These are phyloP conservation scores for Cyclophora punctaria DNA, from an alignment of 2,888 invertebrate genomes.

Conservation along the genomic window DNA sequence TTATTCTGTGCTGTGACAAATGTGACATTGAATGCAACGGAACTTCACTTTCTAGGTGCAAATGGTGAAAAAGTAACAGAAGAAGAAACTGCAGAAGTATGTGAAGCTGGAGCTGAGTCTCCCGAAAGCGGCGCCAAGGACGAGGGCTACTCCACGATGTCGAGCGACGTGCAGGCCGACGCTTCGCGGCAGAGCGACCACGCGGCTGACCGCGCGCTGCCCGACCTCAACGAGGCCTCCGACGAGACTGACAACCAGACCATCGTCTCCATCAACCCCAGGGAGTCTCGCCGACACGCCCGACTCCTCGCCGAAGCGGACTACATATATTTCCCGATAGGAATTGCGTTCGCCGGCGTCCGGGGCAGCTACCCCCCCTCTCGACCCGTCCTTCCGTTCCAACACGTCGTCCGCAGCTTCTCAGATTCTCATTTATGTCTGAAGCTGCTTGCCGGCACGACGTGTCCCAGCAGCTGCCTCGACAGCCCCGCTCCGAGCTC, in stretches of 20 bases:
- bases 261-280: slow-evolving; percentile 66
- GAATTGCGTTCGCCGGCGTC: slow-evolving; percentile 77
- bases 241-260: slow-evolving; percentile 81
- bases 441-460: slow-evolving; percentile 78
- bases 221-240: slow-evolving; percentile 83
- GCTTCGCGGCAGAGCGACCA: slow-evolving; percentile 77
- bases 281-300: slow-evolving; percentile 69
- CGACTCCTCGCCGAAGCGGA: slow-evolving; percentile 78
- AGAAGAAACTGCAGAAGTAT: slow-evolving; percentile 71
- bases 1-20: not conserved
- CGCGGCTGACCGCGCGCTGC: slow-evolving; percentile 74
- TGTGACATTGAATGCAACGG: not conserved
- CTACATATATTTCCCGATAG: slow-evolving; percentile 80
- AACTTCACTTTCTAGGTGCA: slow-evolving; percentile 34
- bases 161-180: slow-evolving; percentile 85
- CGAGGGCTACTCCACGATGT: slow-evolving; percentile 90
- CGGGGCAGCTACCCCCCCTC: slow-evolving; percentile 84
- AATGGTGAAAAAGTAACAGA: slow-evolving; percentile 53
- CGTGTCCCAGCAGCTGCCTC: slow-evolving; percentile 69
- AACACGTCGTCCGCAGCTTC: slow-evolving; percentile 83
- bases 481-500: slow-evolving; percentile 77
- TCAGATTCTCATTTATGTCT: slow-evolving; percentile 84
- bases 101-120: slow-evolving; percentile 82
- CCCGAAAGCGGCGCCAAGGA: slow-evolving; percentile 86
- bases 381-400: slow-evolving; percentile 80